Evolutionary conservation across 2,888 invertebrate genomes (phyloP).

Genomic region (Boloria euphrosyne): DNA sequence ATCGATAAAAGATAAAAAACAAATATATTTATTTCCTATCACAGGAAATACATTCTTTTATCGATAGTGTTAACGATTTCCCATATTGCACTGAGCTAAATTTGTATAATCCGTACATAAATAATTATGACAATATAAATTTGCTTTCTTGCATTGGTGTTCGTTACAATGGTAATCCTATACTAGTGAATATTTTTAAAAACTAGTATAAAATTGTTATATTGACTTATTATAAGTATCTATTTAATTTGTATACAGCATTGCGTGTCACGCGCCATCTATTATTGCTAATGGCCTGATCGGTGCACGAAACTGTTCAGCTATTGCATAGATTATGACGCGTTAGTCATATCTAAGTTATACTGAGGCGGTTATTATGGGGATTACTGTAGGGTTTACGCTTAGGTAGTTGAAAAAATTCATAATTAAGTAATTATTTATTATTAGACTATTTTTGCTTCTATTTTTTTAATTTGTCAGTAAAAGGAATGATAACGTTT

Average conservation of each 20-base stretch:
- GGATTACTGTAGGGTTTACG: conserved; percentile 18
- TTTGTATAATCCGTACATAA: too few relatives aligned
- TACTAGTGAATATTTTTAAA: background rate
- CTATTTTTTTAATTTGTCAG: too few relatives aligned
- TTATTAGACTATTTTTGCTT: background rate
- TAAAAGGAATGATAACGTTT: too few relatives aligned
- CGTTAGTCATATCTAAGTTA: conserved; percentile 27
- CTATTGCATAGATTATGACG: conserved; percentile 32
- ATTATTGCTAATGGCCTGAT: conserved; percentile 46
- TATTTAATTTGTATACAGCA: conserved; percentile 32
- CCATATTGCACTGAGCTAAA: too few relatives aligned
- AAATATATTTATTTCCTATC: too few relatives aligned
- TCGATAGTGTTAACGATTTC: too few relatives aligned
- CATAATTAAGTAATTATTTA: too few relatives aligned
- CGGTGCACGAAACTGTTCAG: conserved; percentile 47
- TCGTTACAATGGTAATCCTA: too few relatives aligned
- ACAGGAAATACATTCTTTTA: too few relatives aligned
- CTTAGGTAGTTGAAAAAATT: background rate
- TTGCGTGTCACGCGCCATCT: conserved; percentile 53
- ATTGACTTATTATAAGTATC: conserved; percentile 5
- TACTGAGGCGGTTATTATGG: conserved; percentile 16
- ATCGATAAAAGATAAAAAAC: too few relatives aligned
- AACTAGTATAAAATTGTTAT: background rate
- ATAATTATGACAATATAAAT: too few relatives aligned
- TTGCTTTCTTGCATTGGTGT: too few relatives aligned